phyloP scores from a whole-genome alignment of 2,888 invertebrate genomes.

The Trachelus tabidus region DNA sequence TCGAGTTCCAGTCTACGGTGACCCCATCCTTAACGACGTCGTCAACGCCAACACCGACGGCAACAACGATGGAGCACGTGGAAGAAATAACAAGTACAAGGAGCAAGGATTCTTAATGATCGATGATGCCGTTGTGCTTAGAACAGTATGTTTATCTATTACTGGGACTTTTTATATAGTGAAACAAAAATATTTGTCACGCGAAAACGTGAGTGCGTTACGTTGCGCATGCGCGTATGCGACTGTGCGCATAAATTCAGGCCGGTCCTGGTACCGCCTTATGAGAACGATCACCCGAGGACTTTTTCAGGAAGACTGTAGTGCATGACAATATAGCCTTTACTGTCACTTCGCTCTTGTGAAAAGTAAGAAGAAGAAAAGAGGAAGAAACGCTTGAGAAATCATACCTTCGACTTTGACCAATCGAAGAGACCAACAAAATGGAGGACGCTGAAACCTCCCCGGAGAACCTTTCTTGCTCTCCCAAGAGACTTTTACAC shows the following conservation, averaged over 20 bases:
- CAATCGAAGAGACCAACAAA: not conserved
- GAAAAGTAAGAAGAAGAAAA: not conserved
- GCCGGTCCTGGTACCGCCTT: not conserved
- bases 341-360: conserved; percentile 1
- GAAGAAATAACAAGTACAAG: not conserved
- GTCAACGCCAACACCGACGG: too few species aligned
- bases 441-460: not conserved
- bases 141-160: not conserved
- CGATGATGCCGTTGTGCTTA: not conserved
- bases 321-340: conserved; percentile 58
- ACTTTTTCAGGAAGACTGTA: conserved; percentile 56
- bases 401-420: not conserved
- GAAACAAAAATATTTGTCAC: not conserved
- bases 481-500: not conserved
- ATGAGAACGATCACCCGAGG: conserved; percentile 15
- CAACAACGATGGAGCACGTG: not conserved
- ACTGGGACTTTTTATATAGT: not conserved
- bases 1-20: not conserved
- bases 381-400: not conserved
- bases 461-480: conserved; percentile 4
- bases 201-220: conserved; percentile 2
- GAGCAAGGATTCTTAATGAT: conserved; percentile 3
- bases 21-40: not conserved
- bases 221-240: not conserved
- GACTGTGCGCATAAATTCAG: not conserved